These are phyloP conservation scores for Valencia hispanica DNA, from an alignment of 2,797 vertebrate species.

Conservation along the genomic window DNA sequence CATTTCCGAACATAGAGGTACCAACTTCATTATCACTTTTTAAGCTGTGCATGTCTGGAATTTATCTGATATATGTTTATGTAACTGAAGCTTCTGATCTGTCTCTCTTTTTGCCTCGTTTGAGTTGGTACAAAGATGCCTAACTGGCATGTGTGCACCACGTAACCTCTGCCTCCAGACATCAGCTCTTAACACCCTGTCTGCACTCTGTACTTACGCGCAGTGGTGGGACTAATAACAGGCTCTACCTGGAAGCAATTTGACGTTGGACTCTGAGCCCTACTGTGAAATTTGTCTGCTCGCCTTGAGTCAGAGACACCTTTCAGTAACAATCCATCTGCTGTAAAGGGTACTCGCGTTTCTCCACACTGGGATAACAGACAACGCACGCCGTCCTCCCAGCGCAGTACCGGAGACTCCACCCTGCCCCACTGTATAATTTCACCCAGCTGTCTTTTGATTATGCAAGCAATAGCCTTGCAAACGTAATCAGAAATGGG, in stretches of 20 bases:
- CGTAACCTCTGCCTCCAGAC: conserved; percentile 51
- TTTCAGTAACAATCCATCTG: conserved; percentile 53
- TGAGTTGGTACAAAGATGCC: conserved; percentile 20
- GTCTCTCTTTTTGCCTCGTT: background rate
- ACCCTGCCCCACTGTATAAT: conserved; percentile 68
- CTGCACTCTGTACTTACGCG: conserved; percentile 71
- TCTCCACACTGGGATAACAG: conserved; percentile 35
- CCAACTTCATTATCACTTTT: conserved; percentile 41
- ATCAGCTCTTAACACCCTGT: conserved; percentile 63
- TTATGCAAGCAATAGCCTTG: conserved; percentile 56
- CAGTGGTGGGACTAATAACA: conserved; percentile 73
- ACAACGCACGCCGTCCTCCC: conserved; percentile 26
- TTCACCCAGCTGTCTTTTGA: conserved; percentile 65
- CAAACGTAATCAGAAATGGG: conserved; percentile 61
- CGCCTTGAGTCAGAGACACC: conserved; percentile 61
- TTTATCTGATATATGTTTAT: conserved; percentile 4
- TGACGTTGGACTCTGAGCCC: conserved; percentile 58
- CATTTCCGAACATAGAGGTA: conserved; percentile 49
- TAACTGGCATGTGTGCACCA: conserved; percentile 37
- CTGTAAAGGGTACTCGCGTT: conserved; percentile 38
- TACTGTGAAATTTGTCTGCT: conserved; percentile 71
- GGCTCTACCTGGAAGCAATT: conserved; percentile 75
- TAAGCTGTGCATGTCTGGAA: conserved; percentile 8
- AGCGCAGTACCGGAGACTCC: conserved; percentile 47
- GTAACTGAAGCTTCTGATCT: background rate